These are phyloP conservation scores for Eupeodes luniger DNA, from an alignment of 2,888 invertebrate species.

Conservation along the genomic window DNA sequence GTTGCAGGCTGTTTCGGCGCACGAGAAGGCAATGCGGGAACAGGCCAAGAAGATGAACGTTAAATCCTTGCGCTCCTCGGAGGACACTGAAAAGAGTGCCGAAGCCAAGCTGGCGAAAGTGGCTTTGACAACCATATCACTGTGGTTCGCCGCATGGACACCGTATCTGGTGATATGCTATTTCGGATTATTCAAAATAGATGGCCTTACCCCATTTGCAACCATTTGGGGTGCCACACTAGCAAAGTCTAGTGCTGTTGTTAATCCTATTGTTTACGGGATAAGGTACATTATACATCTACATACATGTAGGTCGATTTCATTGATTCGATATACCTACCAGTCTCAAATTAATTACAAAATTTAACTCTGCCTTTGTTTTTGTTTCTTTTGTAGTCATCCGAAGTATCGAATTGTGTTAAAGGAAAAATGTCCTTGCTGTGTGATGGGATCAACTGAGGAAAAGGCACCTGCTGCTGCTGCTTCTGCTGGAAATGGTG, in stretches of 20 bases:
- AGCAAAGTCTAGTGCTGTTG: conserved; percentile 86
- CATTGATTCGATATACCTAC: background rate
- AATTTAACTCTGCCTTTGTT: conserved; percentile 4
- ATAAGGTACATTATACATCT: conserved; percentile 84
- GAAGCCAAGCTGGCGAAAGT: conserved; percentile 86
- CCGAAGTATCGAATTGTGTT: conserved; percentile 86
- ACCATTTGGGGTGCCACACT: conserved; percentile 89
- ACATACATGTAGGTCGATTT: background rate
- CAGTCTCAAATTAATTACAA: conserved; percentile 34
- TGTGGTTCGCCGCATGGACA: conserved; percentile 89
- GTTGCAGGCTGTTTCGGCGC: conserved; percentile 85
- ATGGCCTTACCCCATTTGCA: conserved; percentile 90
- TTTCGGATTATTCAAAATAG: conserved; percentile 90
- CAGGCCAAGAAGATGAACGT: conserved; percentile 87
- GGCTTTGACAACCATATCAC: conserved; percentile 86
- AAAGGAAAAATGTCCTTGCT: conserved; percentile 86
- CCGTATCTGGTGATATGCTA: conserved; percentile 93
- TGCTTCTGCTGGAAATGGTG: conserved; percentile 39
- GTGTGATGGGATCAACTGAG: conserved; percentile 78
- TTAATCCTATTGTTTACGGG: conserved; percentile 86
- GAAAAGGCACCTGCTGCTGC: conserved; percentile 46
- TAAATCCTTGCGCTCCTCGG: conserved; percentile 85
- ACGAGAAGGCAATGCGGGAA: conserved; percentile 85
- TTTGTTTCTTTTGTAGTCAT: conserved; percentile 83
- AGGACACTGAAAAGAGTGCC: conserved; percentile 84